Evolutionary conservation across 1,140 invertebrate genomes (phyloP).

Genomic region (Venturia canescens): DNA sequence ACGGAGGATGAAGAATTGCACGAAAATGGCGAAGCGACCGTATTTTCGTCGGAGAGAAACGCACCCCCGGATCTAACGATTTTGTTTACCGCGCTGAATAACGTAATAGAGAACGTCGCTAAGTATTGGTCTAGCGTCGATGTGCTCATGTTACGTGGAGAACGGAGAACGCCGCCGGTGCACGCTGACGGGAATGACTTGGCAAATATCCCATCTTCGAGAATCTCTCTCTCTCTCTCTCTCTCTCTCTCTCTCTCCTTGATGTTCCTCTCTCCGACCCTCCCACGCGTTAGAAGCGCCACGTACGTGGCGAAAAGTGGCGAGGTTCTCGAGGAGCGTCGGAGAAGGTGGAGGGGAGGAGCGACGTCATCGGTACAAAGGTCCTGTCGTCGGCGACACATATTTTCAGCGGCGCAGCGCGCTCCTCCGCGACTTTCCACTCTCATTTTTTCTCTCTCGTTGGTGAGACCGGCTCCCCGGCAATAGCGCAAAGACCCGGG

Average conservation of each 20-base stretch:
- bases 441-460: no score
- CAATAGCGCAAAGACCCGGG: no score
- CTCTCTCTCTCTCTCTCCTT: conserved; percentile 28
- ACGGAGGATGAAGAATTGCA: no score
- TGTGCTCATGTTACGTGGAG: not conserved
- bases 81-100: no score
- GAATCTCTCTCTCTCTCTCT: conserved; percentile 30
- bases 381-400: not conserved
- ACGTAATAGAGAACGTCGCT: no score
- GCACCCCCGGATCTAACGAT: no score
- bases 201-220: conserved; percentile 46
- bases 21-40: no score
- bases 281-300: conserved; percentile 11
- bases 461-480: no score
- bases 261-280: not conserved
- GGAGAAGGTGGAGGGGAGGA: no score
- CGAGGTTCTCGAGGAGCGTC: not conserved
- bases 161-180: not conserved
- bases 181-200: conserved; percentile 53
- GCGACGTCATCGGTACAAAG: conserved; percentile 27
- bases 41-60: no score
- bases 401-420: not conserved
- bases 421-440: not conserved
- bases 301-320: conserved; percentile 30
- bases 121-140: not conserved